phyloP scores from a whole-genome alignment of 2,888 invertebrate genomes.

The Pimpla rufipes region DNA sequence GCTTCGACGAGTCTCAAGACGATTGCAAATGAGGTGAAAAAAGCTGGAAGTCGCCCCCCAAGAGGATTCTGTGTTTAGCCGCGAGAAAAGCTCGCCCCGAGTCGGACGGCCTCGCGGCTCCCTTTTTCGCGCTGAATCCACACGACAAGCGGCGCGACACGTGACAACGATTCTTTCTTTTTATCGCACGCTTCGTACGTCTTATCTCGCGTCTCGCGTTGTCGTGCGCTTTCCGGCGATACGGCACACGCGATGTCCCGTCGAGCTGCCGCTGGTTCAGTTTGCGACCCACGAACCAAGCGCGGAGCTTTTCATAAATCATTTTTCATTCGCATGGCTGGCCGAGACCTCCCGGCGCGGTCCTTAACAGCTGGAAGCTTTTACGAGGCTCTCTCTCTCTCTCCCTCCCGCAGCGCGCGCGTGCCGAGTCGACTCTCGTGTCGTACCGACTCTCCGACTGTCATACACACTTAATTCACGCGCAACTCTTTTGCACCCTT shows the following conservation, averaged over 20 bases:
- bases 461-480: slow-evolving; percentile 4
- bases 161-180: slow-evolving; percentile 16
- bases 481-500: slow-evolving; percentile 25
- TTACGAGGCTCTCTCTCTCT: slow-evolving; percentile 25
- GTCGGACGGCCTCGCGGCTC: not conserved
- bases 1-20: slow-evolving; percentile 22
- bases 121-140: slow-evolving; percentile 6
- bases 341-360: slow-evolving; percentile 33
- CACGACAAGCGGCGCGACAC: not conserved
- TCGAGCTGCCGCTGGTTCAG: not conserved
- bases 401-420: not conserved
- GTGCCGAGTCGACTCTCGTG: slow-evolving; percentile 29
- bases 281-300: slow-evolving; percentile 6
- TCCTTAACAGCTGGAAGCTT: slow-evolving; percentile 19
- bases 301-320: slow-evolving; percentile 46
- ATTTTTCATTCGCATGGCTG: slow-evolving; percentile 40
- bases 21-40: slow-evolving; percentile 20
- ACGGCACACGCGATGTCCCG: slow-evolving; percentile 21
- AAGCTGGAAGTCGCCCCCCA: slow-evolving; percentile 8
- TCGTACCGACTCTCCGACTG: not conserved
- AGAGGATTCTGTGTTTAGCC: slow-evolving; percentile 26
- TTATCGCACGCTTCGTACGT: slow-evolving; percentile 20
- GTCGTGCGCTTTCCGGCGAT: not conserved
- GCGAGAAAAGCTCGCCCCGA: not conserved
- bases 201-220: slow-evolving; percentile 22